phyloP scores from a whole-genome alignment of 1,140 invertebrate genomes.

The Leptinotarsa texana region DNA sequence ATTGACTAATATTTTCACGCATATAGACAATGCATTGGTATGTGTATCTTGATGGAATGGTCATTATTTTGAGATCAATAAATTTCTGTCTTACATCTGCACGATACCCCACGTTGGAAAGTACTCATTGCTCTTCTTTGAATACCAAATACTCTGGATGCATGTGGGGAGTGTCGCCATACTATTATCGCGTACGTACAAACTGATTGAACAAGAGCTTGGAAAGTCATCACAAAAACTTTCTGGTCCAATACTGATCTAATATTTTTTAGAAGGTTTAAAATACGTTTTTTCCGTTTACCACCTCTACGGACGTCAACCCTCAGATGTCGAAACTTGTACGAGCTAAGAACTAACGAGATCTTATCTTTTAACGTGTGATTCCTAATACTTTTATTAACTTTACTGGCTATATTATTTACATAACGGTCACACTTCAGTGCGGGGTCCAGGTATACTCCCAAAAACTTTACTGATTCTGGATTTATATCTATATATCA shows the following conservation, averaged over 20 bases:
- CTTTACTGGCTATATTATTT: background rate
- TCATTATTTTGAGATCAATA: background rate
- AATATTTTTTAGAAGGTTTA: background rate
- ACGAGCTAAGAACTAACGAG: background rate
- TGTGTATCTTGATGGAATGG: conserved; percentile 10
- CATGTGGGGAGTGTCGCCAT: background rate
- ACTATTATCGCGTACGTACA: conserved; percentile 4
- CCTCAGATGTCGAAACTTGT: too few species aligned
- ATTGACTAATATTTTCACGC: too few species aligned
- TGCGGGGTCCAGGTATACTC: background rate
- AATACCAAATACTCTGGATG: conserved; percentile 1
- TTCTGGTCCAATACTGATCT: conserved; percentile 6
- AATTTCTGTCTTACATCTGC: background rate
- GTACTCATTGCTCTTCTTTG: background rate
- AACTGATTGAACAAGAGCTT: background rate
- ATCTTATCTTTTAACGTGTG: too few species aligned
- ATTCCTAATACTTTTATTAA: background rate
- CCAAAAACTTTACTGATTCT: conserved; percentile 3
- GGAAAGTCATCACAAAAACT: conserved; percentile 10
- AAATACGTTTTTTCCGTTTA: too few species aligned
- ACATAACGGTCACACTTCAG: background rate
- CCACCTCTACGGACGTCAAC: too few species aligned
- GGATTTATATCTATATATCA: conserved; percentile 7
- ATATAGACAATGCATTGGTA: too few species aligned
- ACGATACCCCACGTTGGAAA: conserved; percentile 10